These are phyloP conservation scores for Cynodonichthys magdalenae DNA, from an alignment of 2,797 vertebrate genomes.

Conservation along the genomic window DNA sequence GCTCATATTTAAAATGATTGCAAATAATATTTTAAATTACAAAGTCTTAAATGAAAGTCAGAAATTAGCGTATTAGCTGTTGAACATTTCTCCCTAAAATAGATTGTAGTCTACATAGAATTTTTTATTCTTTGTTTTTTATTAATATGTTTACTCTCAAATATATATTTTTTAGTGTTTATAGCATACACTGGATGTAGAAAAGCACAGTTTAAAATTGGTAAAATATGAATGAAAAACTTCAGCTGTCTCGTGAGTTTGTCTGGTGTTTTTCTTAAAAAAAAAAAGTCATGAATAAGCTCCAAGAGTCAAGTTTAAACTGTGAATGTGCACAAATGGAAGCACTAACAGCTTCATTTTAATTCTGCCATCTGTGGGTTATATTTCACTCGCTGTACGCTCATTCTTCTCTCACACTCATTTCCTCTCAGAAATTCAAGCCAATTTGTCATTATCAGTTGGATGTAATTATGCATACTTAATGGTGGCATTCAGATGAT, in stretches of 20 bases:
- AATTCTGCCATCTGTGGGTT: slow-evolving; percentile 58
- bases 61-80: too few relatives aligned
- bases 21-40: too few relatives aligned
- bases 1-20: too few relatives aligned
- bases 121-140: too few relatives aligned
- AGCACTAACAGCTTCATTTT: slow-evolving; percentile 40
- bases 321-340: slow-evolving; percentile 40
- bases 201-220: background rate
- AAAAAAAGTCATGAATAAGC: slow-evolving; percentile 13
- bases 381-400: slow-evolving; percentile 42
- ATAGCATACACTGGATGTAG: too few relatives aligned
- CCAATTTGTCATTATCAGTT: slow-evolving; percentile 66
- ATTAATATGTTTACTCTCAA: too few relatives aligned
- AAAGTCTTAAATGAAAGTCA: too few relatives aligned
- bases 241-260: slow-evolving; percentile 16
- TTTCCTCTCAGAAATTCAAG: slow-evolving; percentile 53
- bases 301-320: slow-evolving; percentile 27
- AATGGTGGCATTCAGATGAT: slow-evolving; percentile 54
- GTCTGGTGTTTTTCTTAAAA: background rate
- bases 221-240: slow-evolving; percentile 1
- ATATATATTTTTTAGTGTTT: too few relatives aligned
- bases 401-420: slow-evolving; percentile 33
- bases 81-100: too few relatives aligned
- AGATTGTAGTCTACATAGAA: too few relatives aligned
- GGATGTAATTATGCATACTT: slow-evolving; percentile 56